Evolutionary conservation across 2,888 invertebrate species (phyloP), one percentile per base, ranked within the genome.

Genomic region (Aelia acuminata): DNA sequence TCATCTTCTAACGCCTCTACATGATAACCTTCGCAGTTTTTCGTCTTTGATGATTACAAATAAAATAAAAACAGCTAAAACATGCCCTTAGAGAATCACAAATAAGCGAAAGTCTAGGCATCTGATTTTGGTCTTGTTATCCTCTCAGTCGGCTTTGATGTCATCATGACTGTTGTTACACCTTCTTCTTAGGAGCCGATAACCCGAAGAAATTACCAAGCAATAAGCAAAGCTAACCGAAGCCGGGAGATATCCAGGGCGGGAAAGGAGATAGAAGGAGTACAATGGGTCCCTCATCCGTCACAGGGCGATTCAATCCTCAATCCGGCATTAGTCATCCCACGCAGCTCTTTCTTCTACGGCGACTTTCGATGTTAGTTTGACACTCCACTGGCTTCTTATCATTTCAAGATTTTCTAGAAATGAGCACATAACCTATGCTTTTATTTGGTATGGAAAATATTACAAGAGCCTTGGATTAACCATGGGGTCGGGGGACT

Each of bases 141-240:
- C 10, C n/a, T 8, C 43, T 5, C 0, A n/a, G 1, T 26, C 7
- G 8, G 31, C 18, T 70, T 35, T 22, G 31, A 13, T 63, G 13
- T 31, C 31, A 35, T 70, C 35, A 2, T 70, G 31, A 70, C 35
- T 35, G 7, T 20, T 35, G 4, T 31, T 10, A 35, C 63, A 10
- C 31, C 4, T 20, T 3, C 63, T 20, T 26, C 63, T 18, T 35
- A 5, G 31, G 18, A 35, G n/a, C n/a, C 18, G 63, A 70, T 35
- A 4, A 43, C 3, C 18, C 43, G 80, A 80, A 43, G 11, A 70
- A 43, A 43, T 80, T 47, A 10, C 35, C 11, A 22, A 22, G 39
- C 22, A 80, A 80, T 80, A n/a, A 43, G 43, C 80, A 80, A 80
- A 80, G 43, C 80, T 43, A 80, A 80, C 43, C 22, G 43, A 39